Percentiles rank a stretch among this genome's conserved stretches.
Conservation (phyloP, 1,140 invertebrate species). For the Apis laboriosa region DNA sequence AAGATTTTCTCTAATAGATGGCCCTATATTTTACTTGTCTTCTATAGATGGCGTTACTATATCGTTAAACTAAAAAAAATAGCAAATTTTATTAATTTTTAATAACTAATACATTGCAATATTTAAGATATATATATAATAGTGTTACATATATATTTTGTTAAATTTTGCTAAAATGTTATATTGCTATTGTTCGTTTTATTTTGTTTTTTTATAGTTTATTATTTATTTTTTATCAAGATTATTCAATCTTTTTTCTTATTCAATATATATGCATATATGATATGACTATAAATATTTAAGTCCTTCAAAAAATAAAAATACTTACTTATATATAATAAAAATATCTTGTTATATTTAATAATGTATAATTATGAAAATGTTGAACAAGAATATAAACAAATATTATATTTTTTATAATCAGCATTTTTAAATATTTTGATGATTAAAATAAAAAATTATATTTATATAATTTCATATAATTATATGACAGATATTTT, state of each 20-base stretch:
- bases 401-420: neutral
- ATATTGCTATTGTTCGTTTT: too few species aligned
- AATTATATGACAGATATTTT: neutral
- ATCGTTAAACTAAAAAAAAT: too few species aligned
- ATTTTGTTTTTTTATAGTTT: too few species aligned
- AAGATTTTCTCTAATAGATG: neutral
- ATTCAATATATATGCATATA: too few species aligned
- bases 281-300: too few species aligned
- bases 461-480: neutral
- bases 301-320: too few species aligned
- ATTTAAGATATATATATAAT: neutral
- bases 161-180: neutral
- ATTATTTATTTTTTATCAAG: too few species aligned
- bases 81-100: neutral
- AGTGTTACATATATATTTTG: neutral
- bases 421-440: neutral
- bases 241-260: neutral
- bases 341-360: neutral
- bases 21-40: neutral
- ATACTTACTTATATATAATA: too few species aligned
- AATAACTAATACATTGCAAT: neutral
- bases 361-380: too few species aligned
- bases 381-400: too few species aligned
- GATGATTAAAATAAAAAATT: too few species aligned
- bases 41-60: neutral